Evolutionary conservation across 1,140 invertebrate genomes (phyloP).

Genomic region (Doryteuthis pealeii): DNA sequence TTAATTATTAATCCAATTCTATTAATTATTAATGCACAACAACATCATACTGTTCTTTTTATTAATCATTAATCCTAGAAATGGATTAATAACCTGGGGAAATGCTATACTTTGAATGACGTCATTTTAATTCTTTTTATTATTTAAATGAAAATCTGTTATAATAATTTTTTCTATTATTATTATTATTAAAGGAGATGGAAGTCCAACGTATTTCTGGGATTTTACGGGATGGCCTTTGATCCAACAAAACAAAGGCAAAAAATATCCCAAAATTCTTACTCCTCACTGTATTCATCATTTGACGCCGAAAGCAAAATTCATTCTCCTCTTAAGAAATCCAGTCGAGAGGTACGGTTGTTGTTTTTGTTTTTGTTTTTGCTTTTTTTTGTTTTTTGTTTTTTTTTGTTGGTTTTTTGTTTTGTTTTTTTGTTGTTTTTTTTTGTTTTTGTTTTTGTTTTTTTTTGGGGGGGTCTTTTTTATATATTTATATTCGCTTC

Average conservation of each 20-base stretch:
- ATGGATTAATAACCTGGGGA: too few species aligned
- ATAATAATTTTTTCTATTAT: too few species aligned
- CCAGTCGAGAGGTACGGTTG: conserved; percentile 40
- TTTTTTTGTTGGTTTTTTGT: not conserved
- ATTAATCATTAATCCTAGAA: too few species aligned
- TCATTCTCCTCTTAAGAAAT: conserved; percentile 44
- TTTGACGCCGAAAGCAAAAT: conserved; percentile 39
- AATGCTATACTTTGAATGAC: too few species aligned
- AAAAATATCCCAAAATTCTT: conserved; percentile 30
- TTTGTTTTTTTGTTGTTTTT: not conserved
- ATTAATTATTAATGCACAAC: too few species aligned
- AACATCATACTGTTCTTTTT: too few species aligned
- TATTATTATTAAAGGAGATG: conserved; percentile 37
- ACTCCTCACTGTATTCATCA: conserved; percentile 48
- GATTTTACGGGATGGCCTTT: conserved; percentile 45
- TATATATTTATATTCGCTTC: not conserved
- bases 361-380: not conserved
- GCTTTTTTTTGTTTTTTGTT: too few species aligned
- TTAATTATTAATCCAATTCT: too few species aligned
- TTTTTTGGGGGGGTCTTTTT: too few species aligned
- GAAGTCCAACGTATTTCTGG: conserved; percentile 51
- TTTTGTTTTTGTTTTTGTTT: too few species aligned
- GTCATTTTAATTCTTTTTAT: too few species aligned
- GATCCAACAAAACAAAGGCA: conserved; percentile 40
- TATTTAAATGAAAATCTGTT: too few species aligned